These are phyloP conservation scores for Zaprionus camerounensis DNA, from an alignment of 1,140 invertebrate species.

Conservation along the genomic window DNA sequence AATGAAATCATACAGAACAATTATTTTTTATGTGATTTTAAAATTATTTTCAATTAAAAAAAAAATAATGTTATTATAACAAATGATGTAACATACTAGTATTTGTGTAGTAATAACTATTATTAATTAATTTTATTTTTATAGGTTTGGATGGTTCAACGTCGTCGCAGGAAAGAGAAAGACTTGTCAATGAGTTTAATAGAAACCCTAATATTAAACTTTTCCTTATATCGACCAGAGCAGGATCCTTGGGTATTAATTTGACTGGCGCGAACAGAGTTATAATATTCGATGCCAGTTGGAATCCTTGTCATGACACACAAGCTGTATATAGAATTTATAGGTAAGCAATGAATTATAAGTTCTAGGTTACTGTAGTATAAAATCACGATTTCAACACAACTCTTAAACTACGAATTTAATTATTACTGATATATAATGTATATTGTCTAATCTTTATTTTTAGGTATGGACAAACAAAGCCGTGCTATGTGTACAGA, in stretches of 20 bases:
- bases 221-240: conserved; percentile 98
- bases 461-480: conserved; percentile 93
- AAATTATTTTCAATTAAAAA: too few relatives aligned
- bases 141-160: conserved; percentile 97
- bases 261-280: conserved; percentile 98
- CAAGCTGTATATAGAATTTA: conserved; percentile 99
- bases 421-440: too few relatives aligned
- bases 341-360: conserved; percentile 84
- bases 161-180: conserved; percentile 95
- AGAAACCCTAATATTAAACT: conserved; percentile 94
- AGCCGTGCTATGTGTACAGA: conserved; percentile 97
- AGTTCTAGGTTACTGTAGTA: too few relatives aligned
- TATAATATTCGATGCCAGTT: conserved; percentile 98
- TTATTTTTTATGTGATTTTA: too few relatives aligned
- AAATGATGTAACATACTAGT: too few relatives aligned
- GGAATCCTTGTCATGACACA: conserved; percentile 99
- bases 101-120: background rate
- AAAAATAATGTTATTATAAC: too few relatives aligned
- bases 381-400: too few relatives aligned
- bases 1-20: too few relatives aligned
- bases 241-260: conserved; percentile 98
- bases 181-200: conserved; percentile 99
- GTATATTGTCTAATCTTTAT: background rate
- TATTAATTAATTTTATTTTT: background rate
- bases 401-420: too few relatives aligned